Percentiles rank a stretch among this genome's conserved stretches.
These are phyloP conservation scores for Cygnus atratus DNA, from an alignment of 2,113 vertebrate genomes.

Conservation along the genomic window DNA sequence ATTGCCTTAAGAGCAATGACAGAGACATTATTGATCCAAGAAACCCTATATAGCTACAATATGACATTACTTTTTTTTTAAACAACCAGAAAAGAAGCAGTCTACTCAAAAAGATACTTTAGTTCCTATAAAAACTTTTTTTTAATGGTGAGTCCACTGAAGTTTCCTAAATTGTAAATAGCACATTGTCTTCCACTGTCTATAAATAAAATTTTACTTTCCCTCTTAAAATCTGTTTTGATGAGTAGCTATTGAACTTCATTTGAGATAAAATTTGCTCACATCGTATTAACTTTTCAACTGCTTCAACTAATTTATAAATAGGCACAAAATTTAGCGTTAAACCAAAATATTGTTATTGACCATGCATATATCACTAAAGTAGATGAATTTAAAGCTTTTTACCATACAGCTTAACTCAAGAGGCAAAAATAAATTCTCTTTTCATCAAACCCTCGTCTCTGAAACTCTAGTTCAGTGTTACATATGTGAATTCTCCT, in stretches of 20 bases:
- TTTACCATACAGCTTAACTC: neutral
- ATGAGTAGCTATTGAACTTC: neutral
- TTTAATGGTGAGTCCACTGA: neutral
- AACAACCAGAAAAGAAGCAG: neutral
- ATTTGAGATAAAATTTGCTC: neutral
- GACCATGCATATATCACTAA: neutral
- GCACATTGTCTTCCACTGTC: neutral
- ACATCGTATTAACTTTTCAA: neutral
- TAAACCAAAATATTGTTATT: neutral
- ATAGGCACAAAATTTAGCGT: neutral
- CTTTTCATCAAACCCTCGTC: neutral
- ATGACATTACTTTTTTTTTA: neutral
- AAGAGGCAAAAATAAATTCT: neutral
- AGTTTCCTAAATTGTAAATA: neutral
- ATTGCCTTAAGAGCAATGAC: neutral
- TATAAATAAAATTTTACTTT: neutral
- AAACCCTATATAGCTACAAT: neutral
- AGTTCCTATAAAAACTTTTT: neutral
- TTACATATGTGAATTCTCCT: slow-evolving; percentile 1
- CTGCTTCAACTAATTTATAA: neutral
- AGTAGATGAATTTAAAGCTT: neutral
- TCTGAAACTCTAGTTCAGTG: neutral
- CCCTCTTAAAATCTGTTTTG: neutral
- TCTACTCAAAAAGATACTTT: neutral
- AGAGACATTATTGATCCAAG: neutral